Conservation (phyloP, 2,888 invertebrate genomes). For the Subacronicta megacephala region DNA sequence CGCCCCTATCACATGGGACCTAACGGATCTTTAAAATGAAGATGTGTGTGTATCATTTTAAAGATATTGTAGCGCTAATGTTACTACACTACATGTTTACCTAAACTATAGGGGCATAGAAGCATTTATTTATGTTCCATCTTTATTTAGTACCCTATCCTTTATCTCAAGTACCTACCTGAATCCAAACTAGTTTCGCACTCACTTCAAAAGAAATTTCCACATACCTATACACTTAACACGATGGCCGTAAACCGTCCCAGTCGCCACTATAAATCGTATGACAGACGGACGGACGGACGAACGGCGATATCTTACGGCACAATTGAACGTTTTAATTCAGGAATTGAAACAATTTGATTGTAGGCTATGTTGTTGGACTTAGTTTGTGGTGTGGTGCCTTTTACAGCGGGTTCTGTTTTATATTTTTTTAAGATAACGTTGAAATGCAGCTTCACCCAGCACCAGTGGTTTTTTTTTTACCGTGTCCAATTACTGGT, state of each 20-base stretch:
- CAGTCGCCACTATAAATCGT: conserved; percentile 42
- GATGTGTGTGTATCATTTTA: too few relatives aligned
- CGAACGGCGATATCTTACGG: conserved; percentile 32
- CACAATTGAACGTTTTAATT: conserved; percentile 56
- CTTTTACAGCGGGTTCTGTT: conserved; percentile 16
- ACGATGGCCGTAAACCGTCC: conserved; percentile 44
- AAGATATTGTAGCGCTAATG: too few relatives aligned
- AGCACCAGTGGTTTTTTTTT: too few relatives aligned
- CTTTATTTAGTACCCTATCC: background rate
- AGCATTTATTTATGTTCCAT: too few relatives aligned
- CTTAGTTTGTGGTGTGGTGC: conserved; percentile 13
- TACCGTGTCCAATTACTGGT: too few relatives aligned
- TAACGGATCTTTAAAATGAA: too few relatives aligned
- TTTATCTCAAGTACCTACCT: conserved; percentile 21
- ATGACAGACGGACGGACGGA: conserved; percentile 22
- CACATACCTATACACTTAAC: conserved; percentile 39
- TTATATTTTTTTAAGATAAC: background rate
- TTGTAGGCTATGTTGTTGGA: conserved; percentile 34
- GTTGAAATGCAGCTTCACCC: too few relatives aligned
- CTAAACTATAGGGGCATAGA: too few relatives aligned
- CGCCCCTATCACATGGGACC: too few relatives aligned
- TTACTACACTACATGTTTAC: too few relatives aligned
- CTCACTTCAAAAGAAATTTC: conserved; percentile 34
- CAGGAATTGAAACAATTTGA: conserved; percentile 54
- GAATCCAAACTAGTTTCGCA: conserved; percentile 45